Percentiles rank a stretch among this genome's conserved stretches.
Conservation (phyloP, 1,140 invertebrate species). For the Diabrotica undecimpunctata region DNA sequence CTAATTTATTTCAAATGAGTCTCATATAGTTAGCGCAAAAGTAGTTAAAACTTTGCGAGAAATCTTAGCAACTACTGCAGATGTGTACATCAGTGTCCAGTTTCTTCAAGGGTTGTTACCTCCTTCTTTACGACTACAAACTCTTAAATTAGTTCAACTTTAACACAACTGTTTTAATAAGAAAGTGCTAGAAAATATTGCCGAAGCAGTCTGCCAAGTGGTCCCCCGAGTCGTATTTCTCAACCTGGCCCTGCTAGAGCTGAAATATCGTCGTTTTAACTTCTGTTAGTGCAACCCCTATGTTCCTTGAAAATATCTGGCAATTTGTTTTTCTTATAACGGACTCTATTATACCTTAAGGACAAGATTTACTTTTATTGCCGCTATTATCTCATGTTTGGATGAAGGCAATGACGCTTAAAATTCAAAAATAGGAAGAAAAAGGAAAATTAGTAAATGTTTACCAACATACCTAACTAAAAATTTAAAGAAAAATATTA, state of each 20-base stretch:
- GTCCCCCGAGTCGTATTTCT: constrained; percentile 29
- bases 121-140: constrained; percentile 43
- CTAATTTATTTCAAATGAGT: too few relatives aligned
- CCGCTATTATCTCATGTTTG: constrained; percentile 8
- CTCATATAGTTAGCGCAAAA: background rate
- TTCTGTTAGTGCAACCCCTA: constrained; percentile 25
- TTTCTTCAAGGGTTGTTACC: constrained; percentile 44
- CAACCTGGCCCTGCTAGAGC: constrained; percentile 30
- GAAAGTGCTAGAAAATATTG: constrained; percentile 43
- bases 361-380: constrained; percentile 21
- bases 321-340: constrained; percentile 22
- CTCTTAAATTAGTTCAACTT: constrained; percentile 47
- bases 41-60: constrained; percentile 24
- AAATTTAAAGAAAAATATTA: too few relatives aligned
- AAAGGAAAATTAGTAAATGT: too few relatives aligned
- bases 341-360: constrained; percentile 11
- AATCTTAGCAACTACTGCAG: constrained; percentile 25
- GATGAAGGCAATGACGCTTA: constrained; percentile 8
- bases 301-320: background rate
- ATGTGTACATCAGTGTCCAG: constrained; percentile 40
- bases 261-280: constrained; percentile 45
- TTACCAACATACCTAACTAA: too few relatives aligned
- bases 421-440: constrained; percentile 4
- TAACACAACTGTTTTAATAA: constrained; percentile 45
- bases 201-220: constrained; percentile 30